Evolutionary conservation across 2,797 vertebrate genomes (phyloP).

Genomic region (Anguilla pacifica): DNA sequence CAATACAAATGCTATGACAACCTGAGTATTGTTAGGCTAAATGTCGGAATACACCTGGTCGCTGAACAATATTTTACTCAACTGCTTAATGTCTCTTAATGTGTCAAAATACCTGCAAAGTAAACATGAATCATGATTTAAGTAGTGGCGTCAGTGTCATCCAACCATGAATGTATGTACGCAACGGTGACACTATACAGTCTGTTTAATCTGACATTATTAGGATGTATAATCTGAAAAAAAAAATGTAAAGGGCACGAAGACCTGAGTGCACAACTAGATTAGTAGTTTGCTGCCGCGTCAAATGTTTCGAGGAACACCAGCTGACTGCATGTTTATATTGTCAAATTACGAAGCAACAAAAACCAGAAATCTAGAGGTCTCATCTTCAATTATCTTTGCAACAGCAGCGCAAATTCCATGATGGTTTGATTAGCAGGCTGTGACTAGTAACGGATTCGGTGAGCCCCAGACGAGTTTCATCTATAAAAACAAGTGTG

Average conservation of each 20-base stretch:
- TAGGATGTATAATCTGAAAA: background rate
- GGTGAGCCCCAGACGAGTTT: background rate
- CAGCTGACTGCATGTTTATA: too few species aligned
- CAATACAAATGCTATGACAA: background rate
- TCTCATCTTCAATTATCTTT: background rate
- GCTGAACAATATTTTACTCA: background rate
- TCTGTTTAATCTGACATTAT: background rate
- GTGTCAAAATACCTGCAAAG: background rate
- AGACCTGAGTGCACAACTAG: background rate
- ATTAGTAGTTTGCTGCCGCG: background rate
- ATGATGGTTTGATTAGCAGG: background rate
- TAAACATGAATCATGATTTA: background rate
- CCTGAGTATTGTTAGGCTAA: background rate
- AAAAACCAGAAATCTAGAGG: background rate
- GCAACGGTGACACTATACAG: background rate
- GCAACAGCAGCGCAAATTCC: background rate
- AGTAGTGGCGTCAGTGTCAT: background rate
- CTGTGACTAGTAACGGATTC: background rate
- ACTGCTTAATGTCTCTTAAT: background rate
- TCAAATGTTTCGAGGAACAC: background rate
- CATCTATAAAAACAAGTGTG: background rate
- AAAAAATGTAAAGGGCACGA: background rate
- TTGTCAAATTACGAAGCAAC: background rate
- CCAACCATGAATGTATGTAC: background rate
- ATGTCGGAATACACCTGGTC: background rate